Conservation (phyloP, 2,113 vertebrate genomes). For the Rhynchomys soricoides region DNA sequence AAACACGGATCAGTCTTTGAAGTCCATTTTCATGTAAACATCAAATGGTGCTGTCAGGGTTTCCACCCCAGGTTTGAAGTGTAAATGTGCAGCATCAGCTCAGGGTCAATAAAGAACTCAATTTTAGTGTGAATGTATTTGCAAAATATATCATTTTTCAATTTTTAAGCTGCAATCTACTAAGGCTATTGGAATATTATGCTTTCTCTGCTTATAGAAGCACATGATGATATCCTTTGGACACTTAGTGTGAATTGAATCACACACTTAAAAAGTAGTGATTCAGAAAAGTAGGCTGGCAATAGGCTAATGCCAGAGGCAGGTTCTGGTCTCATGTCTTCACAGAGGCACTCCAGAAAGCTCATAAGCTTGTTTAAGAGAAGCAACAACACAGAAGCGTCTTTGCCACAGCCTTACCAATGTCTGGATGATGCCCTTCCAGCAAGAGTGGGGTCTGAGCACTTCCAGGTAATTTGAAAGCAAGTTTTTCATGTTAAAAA, state of each 20-base stretch:
- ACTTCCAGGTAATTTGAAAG: not conserved
- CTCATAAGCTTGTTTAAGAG: constrained; percentile 1
- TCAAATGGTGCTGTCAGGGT: constrained; percentile 88
- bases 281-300: not conserved
- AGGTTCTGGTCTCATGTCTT: not conserved
- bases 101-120: constrained; percentile 86
- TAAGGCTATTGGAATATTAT: constrained; percentile 34
- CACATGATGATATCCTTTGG: not conserved
- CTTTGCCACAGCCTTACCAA: not conserved
- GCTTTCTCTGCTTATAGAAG: constrained; percentile 36
- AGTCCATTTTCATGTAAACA: constrained; percentile 91
- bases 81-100: constrained; percentile 87
- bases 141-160: constrained; percentile 54
- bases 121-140: constrained; percentile 60
- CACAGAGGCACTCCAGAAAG: not conserved
- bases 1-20: constrained; percentile 87
- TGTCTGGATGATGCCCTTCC: not conserved
- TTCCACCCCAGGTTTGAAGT: constrained; percentile 87
- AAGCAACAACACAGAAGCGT: not conserved
- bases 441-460: not conserved
- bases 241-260: constrained; percentile 47
- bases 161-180: constrained; percentile 26
- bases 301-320: constrained; percentile 1
- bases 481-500: not conserved
- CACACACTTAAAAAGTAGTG: constrained; percentile 43